These are phyloP conservation scores for Philotrypesis tridentata DNA, from an alignment of 1,140 invertebrate species.

Conservation along the genomic window DNA sequence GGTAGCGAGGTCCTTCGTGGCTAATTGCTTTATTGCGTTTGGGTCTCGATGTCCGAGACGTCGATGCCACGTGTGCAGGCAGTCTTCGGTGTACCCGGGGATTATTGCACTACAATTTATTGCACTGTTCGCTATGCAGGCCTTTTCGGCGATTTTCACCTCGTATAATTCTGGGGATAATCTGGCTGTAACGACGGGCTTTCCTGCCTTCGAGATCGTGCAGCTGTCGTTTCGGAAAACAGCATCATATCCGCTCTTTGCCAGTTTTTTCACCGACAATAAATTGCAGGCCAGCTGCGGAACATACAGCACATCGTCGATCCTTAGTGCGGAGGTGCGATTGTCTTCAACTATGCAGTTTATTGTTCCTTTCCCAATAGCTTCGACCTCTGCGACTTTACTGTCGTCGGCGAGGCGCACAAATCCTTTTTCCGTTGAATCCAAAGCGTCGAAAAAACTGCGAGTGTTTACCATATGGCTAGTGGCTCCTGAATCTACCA, in stretches of 20 bases:
- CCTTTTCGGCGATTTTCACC: background rate
- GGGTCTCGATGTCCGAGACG: slow-evolving; percentile 6
- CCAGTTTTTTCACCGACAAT: slow-evolving; percentile 34
- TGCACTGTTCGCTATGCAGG: too few relatives aligned
- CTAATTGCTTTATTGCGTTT: background rate
- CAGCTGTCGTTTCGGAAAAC: slow-evolving; percentile 1
- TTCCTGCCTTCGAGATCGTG: background rate
- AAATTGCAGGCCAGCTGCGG: background rate
- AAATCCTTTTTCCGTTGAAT: background rate
- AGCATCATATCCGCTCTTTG: background rate
- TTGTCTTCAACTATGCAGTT: background rate
- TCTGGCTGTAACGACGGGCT: background rate
- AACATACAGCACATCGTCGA: background rate
- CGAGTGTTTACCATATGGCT: background rate
- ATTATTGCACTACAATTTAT: too few relatives aligned
- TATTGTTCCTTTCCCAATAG: too few relatives aligned
- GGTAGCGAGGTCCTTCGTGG: slow-evolving; percentile 19
- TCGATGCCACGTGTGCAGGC: slow-evolving; percentile 48
- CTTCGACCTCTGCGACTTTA: too few relatives aligned
- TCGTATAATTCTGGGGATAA: background rate
- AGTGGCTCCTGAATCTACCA: background rate
- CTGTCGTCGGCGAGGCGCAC: background rate
- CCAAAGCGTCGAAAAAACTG: background rate
- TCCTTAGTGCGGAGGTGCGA: background rate
- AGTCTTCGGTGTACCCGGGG: slow-evolving; percentile 18